Evolutionary conservation across 2,113 vertebrate genomes (phyloP).

Genomic region (Thalassoma bifasciatum): DNA sequence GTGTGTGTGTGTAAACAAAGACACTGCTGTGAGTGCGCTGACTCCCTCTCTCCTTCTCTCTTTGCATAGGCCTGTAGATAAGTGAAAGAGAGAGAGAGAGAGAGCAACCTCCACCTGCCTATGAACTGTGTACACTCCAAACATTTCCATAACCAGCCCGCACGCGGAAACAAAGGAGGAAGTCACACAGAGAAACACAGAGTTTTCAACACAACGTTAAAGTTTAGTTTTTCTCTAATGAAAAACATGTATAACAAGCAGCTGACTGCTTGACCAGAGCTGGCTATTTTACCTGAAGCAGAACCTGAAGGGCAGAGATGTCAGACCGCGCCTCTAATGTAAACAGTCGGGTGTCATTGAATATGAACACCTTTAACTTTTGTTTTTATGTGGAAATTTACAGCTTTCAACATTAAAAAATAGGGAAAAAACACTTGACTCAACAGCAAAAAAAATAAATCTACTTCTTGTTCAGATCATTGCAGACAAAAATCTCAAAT

Average conservation of each 20-base stretch:
- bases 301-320: constrained; percentile 3
- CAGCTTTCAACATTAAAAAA: neutral
- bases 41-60: constrained; percentile 57
- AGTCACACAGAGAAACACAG: constrained; percentile 50
- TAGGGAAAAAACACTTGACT: too few species aligned
- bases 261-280: neutral
- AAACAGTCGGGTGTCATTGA: constrained; percentile 28
- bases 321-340: constrained; percentile 50
- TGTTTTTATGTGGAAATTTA: neutral
- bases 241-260: neutral
- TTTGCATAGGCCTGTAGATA: constrained; percentile 86
- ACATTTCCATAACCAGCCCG: constrained; percentile 80
- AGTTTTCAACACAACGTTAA: neutral
- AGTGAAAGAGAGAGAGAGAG: constrained; percentile 41
- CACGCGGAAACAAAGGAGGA: constrained; percentile 75
- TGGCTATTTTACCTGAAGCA: neutral
- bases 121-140: constrained; percentile 81
- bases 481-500: too few species aligned
- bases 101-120: constrained; percentile 57
- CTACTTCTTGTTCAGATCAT: too few species aligned
- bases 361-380: neutral
- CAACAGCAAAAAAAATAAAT: too few species aligned
- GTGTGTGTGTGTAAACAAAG: constrained; percentile 72
- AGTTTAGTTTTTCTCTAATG: neutral
- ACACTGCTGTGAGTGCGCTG: constrained; percentile 32